These are phyloP conservation scores for Stichopus chloronotus DNA, from an alignment of 35 echinoderm and acorn worm genomes.

Conservation along the genomic window DNA sequence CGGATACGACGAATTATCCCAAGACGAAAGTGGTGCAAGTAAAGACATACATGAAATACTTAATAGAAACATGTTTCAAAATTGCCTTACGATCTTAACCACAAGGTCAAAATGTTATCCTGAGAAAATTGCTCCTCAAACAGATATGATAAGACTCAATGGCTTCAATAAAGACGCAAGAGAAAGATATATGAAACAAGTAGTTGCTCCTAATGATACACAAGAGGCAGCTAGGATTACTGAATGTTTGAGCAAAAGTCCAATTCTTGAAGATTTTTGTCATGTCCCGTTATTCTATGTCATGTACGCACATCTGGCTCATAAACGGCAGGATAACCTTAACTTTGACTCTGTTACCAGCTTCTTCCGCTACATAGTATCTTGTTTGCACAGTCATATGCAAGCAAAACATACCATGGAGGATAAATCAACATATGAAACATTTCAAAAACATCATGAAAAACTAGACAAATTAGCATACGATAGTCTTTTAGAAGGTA, in stretches of 20 bases:
- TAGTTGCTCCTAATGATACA: background rate
- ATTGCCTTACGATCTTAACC: background rate
- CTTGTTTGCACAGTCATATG: background rate
- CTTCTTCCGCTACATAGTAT: background rate
- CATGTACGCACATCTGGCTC: conserved; percentile 1
- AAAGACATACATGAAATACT: background rate
- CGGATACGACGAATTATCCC: conserved; percentile 1
- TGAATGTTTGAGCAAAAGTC: background rate
- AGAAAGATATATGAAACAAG: background rate
- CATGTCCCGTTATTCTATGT: background rate
- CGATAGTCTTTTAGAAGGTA: background rate
- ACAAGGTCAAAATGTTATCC: background rate
- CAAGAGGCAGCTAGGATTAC: background rate
- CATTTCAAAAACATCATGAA: background rate
- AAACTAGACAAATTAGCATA: conserved; percentile 33
- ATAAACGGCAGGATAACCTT: background rate
- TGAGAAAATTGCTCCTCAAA: background rate
- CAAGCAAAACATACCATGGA: background rate
- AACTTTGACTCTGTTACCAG: conserved; percentile 2
- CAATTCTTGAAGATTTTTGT: background rate
- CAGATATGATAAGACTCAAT: background rate
- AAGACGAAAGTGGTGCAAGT: background rate
- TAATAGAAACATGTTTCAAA: background rate
- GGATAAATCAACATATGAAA: background rate
- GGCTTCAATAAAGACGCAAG: background rate